Evolutionary conservation across 2,888 invertebrate species (phyloP).

Genomic region (Cordilura impudica): DNA sequence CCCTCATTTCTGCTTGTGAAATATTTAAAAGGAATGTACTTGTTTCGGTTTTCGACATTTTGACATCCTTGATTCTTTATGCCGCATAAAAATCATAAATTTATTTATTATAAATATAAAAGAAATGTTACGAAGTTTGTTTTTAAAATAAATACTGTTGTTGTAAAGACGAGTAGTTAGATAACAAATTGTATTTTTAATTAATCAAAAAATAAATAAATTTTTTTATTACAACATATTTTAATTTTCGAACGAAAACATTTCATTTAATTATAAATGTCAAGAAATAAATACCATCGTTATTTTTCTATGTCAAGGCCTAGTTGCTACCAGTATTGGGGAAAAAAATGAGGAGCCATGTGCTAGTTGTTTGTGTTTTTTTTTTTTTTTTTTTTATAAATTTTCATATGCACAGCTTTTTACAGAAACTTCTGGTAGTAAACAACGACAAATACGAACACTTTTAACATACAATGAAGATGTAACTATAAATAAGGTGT

Average conservation of each 20-base stretch:
- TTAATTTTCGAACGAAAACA: background rate
- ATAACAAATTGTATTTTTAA: slow-evolving; percentile 20
- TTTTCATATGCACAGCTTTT: background rate
- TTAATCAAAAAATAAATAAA: no score
- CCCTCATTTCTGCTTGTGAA: no score
- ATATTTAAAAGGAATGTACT: no score
- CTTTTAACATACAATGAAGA: background rate
- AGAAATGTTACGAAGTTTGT: no score
- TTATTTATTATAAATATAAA: no score
- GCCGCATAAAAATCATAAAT: no score
- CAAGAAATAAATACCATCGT: background rate
- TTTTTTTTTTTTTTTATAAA: no score
- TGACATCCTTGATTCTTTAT: no score
- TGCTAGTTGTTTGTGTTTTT: background rate
- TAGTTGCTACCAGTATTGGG: background rate
- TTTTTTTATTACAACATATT: slow-evolving; percentile 5
- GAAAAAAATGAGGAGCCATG: background rate
- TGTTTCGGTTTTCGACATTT: no score
- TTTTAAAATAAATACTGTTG: background rate
- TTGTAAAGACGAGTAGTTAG: background rate
- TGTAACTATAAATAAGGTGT: no score
- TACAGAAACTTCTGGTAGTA: background rate
- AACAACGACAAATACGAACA: background rate
- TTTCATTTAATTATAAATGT: background rate
- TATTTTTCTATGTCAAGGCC: slow-evolving; percentile 33